Base-by-base conservation (phyloP, 2,797 vertebrate genomes). In the Alfaro cultratus region DNA sequence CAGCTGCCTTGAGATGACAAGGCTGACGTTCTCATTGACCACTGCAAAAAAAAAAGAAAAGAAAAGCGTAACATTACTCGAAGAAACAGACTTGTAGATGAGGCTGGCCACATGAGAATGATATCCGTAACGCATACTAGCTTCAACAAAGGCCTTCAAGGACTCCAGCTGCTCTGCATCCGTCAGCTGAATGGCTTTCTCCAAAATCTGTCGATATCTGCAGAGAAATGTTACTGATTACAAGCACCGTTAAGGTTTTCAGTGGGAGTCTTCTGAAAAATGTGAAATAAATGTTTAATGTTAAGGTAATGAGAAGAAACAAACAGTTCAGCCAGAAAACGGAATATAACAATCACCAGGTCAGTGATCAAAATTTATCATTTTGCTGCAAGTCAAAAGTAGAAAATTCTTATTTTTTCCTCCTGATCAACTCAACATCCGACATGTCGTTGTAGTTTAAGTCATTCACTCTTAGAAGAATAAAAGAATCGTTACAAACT, bases 141-240 rank as follows among this genome's bases (percentile, higher is more conserved):
- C 98, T 98, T 99, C 99, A 83, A 99, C 99, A 95, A 99, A 99
- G 74, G 98, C 98, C 96, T 99, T 99, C 90, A 99, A 94, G 83
- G 98, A 97, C 88, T 99, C 99, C 80, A 99, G 96, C 60, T 99
- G 99, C 75, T 99, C 98, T 67, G 92, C 94, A 86, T 96, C 97
- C 0, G 93, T 96, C 68, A 98, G 96, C 91, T 98, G 97, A 88
- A 99, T 95, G 72, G 98, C 98, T 93, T 98, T 99, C 92, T 99
- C 99, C 94, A 99, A 76, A 90, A 99, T 99, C 75, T 99, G 98
- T 74, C 98, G 97, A 85, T 99, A 99, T 83, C 98, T 99, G 83
- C 77, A 76, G 31, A 92, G 77, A 85, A 26, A 79, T 29, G 73
- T 76, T 0, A 81, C 18, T 13, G 2, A n/a, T 84, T 73, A 85